Base-by-base conservation (phyloP, 37 sponge, comb jelly and placozoan species). In the Agelas oroides region DNA sequence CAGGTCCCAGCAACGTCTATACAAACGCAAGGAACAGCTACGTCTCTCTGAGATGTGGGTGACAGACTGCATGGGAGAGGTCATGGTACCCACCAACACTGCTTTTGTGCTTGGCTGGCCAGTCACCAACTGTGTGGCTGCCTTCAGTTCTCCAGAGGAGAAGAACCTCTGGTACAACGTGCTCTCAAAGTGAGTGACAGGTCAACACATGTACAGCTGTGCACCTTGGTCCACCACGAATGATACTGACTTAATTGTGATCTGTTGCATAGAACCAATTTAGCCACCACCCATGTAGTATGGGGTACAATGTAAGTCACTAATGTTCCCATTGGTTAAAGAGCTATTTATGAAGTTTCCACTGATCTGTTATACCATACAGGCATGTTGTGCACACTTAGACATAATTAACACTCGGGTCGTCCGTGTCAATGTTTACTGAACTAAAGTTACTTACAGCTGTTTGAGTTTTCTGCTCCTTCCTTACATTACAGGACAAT, bases 51-150 rank as follows among this genome's bases (percentile, higher is more conserved):
- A 91, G 63, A 58, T 91, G 71, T 91, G 92, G 92, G 55, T 91
- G 21, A 74, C 87, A n/a, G 92, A 91, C 53, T 68, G 53, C 35
- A 57, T 70, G 15, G 41, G 76, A 33, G 78, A 86, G 27, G 13
- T 39, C 30, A 21, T 61, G 20, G 63, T 70, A 11, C 38, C 34
- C 52, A 31, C 54, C 2, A 69, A 80, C 13, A 86, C 73, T 19
- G 34, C 84, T 38, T 92, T 92, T 57, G 52, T 78, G 37, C 38
- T 92, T 8, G 92, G 92, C n/a, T 91, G 92, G 92, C 92, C 92
- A 2, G 69, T 76, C 58, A 61, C 60, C 5, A 92, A 84, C 71
- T 78, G 38, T 34, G 39, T 87, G 32, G 92, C 84, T 63, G 32
- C 75, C 13, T 92, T 92, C 37, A 76, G 83, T 38, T 57, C 76